Conservation (phyloP, 2,888 invertebrate species). For the Melolontha melolontha region DNA sequence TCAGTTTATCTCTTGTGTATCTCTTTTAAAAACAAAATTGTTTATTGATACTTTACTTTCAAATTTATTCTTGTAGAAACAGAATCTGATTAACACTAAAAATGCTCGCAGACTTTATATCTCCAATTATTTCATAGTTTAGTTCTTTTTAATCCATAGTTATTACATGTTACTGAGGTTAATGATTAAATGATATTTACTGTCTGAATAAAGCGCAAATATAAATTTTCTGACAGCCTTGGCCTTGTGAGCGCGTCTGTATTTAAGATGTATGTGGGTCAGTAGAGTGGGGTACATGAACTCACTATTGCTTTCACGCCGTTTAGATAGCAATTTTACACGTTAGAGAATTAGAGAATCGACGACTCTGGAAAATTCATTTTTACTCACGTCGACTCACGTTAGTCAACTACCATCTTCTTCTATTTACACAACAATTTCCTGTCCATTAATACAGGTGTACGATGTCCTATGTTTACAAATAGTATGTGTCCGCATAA, state of each 20-base stretch:
- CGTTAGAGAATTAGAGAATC: conserved; percentile 6
- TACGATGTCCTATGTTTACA: no score
- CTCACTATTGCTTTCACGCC: conserved; percentile 54
- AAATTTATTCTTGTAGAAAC: no score
- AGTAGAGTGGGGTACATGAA: conserved; percentile 51
- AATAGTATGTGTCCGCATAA: no score
- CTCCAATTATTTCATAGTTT: no score
- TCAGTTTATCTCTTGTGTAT: no score
- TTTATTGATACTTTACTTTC: no score
- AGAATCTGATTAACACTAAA: no score
- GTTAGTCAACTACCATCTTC: background rate
- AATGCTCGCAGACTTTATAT: no score
- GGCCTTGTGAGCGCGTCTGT: conserved; percentile 49
- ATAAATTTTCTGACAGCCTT: conserved; percentile 46
- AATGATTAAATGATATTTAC: no score
- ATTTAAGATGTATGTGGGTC: conserved; percentile 49
- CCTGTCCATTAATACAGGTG: background rate
- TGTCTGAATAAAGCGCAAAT: conserved; percentile 4
- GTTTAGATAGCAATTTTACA: conserved; percentile 47
- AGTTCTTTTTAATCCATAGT: no score
- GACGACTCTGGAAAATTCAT: conserved; percentile 31
- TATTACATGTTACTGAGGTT: no score
- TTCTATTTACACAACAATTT: background rate
- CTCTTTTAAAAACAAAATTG: no score
- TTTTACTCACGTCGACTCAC: background rate